Conservation (phyloP, 2,797 vertebrate genomes). For the Lepidocolaptes lacrymiger region DNA sequence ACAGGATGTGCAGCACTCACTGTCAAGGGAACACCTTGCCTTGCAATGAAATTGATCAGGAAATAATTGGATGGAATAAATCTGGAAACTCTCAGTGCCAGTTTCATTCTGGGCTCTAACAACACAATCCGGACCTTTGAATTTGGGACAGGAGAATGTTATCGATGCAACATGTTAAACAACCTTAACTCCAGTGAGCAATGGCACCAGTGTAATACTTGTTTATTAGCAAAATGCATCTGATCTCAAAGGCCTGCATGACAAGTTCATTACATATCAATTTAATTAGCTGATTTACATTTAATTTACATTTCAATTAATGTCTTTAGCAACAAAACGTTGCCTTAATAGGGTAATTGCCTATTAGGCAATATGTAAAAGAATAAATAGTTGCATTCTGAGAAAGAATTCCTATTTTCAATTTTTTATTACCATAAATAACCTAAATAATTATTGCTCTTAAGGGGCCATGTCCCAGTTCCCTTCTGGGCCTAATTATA, state of each 20-base stretch:
- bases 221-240: slow-evolving; percentile 80
- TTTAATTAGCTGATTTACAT: slow-evolving; percentile 87
- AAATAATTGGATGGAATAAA: neutral
- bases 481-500: slow-evolving; percentile 87
- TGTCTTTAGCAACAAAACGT: slow-evolving; percentile 84
- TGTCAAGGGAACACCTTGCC: neutral
- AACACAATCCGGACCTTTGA: neutral
- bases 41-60: neutral
- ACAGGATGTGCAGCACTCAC: neutral
- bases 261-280: slow-evolving; percentile 86
- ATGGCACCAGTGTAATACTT: slow-evolving; percentile 65
- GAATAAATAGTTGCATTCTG: slow-evolving; percentile 82
- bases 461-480: slow-evolving; percentile 79
- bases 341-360: slow-evolving; percentile 85
- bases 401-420: slow-evolving; percentile 83
- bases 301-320: slow-evolving; percentile 88
- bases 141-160: neutral
- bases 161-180: slow-evolving; percentile 5
- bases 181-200: slow-evolving; percentile 64
- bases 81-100: neutral
- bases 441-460: slow-evolving; percentile 86
- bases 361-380: slow-evolving; percentile 84
- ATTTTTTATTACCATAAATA: slow-evolving; percentile 87
- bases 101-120: neutral
- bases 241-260: slow-evolving; percentile 79